Evolutionary conservation across 1,140 invertebrate genomes (phyloP).

Genomic region (Teleogryllus occipitalis): DNA sequence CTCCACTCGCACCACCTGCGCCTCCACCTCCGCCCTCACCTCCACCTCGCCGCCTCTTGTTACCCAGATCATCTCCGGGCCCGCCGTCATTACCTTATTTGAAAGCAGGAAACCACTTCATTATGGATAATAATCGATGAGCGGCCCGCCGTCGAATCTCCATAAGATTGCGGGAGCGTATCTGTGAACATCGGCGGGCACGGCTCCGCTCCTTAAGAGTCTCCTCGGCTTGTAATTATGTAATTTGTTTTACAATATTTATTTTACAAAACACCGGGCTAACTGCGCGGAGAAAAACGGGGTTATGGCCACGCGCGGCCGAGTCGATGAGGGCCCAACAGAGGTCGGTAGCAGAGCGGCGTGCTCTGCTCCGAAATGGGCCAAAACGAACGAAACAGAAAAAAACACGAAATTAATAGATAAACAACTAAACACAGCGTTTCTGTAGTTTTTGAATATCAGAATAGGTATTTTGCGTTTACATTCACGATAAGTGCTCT

Average conservation of each 20-base stretch:
- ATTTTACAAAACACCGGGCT: background rate
- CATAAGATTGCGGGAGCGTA: background rate
- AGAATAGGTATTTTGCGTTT: too few species aligned
- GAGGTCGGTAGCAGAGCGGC: too few species aligned
- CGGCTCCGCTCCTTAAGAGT: background rate
- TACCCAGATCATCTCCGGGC: background rate
- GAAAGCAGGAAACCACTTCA: conserved; percentile 3
- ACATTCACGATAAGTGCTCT: too few species aligned
- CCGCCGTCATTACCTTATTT: background rate
- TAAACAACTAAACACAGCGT: too few species aligned
- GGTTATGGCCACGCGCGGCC: background rate
- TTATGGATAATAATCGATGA: conserved; percentile 1
- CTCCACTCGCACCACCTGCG: background rate
- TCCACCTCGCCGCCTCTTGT: background rate
- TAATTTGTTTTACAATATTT: conserved; percentile 6
- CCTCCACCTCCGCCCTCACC: too few species aligned
- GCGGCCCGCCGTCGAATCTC: background rate
- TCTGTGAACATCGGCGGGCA: background rate
- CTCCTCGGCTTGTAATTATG: conserved; percentile 3
- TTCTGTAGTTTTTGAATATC: too few species aligned
- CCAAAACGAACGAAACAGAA: too few species aligned
- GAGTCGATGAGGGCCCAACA: too few species aligned
- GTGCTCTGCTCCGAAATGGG: background rate
- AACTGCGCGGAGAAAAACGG: background rate
- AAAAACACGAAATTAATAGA: too few species aligned